These are phyloP conservation scores for Turdus rufiventris DNA, from an alignment of 2,113 vertebrate genomes.

Conservation along the genomic window DNA sequence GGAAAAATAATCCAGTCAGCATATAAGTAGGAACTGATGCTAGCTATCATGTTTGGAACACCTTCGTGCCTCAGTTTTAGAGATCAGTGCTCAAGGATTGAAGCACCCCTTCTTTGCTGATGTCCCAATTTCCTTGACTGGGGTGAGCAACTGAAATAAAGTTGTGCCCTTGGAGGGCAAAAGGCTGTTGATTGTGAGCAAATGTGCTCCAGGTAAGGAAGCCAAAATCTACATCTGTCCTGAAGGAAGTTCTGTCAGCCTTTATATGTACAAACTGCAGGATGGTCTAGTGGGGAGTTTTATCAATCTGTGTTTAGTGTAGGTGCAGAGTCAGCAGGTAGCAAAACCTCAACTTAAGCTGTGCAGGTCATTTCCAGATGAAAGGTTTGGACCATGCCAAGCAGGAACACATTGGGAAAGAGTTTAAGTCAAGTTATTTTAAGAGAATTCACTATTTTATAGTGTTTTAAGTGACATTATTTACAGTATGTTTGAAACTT, in stretches of 20 bases:
- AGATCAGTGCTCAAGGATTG: neutral
- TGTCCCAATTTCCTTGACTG: neutral
- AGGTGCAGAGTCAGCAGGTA: neutral
- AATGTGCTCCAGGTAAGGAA: neutral
- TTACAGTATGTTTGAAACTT: neutral
- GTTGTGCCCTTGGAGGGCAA: neutral
- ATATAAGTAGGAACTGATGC: neutral
- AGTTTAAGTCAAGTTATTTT: neutral
- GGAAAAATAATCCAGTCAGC: neutral
- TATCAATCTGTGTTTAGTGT: neutral
- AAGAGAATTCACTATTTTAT: neutral
- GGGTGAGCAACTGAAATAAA: neutral
- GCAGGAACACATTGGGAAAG: neutral
- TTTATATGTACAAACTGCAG: neutral
- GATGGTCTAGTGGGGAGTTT: neutral
- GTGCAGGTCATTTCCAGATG: neutral
- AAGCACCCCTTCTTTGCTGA: neutral
- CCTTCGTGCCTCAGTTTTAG: neutral
- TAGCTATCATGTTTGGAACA: neutral
- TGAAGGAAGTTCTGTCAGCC: neutral
- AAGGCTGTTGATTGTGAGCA: neutral
- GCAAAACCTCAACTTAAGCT: neutral
- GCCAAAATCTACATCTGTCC: neutral
- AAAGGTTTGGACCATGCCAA: neutral
- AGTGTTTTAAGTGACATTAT: neutral